Conservation (phyloP, 2,888 invertebrate genomes). For the Eristalis arbustorum region DNA sequence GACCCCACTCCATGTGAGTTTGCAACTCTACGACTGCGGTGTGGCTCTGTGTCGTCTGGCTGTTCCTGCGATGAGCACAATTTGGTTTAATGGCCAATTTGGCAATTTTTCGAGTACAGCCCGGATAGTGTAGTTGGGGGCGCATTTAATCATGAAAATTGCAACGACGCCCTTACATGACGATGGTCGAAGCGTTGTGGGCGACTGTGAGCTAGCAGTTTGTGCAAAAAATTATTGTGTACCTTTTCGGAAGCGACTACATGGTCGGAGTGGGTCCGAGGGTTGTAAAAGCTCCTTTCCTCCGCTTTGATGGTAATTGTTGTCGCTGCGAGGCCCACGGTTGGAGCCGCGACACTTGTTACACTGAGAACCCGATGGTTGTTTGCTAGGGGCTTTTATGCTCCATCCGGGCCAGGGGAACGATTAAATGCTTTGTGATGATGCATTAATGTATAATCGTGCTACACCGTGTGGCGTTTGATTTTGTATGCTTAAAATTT, state of each 20-base stretch:
- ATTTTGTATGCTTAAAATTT: constrained; percentile 56
- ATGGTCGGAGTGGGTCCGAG: not conserved
- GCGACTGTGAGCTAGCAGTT: constrained; percentile 27
- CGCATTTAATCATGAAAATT: constrained; percentile 50
- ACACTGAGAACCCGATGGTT: constrained; percentile 1
- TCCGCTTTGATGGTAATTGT: constrained; percentile 32
- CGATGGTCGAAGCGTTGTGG: not conserved
- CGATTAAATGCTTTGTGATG: constrained; percentile 45
- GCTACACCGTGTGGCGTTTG: constrained; percentile 39
- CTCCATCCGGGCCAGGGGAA: constrained; percentile 10
- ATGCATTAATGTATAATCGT: constrained; percentile 58
- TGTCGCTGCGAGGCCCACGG: constrained; percentile 5
- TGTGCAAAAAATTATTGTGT: constrained; percentile 20
- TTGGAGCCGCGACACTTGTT: not conserved
- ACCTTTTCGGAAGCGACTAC: not conserved
- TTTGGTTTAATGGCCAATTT: constrained; percentile 67
- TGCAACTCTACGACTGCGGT: not conserved
- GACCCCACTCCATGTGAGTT: not conserved
- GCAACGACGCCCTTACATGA: constrained; percentile 14
- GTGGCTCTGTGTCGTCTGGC: not conserved
- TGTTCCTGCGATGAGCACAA: constrained; percentile 45
- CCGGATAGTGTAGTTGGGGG: constrained; percentile 30
- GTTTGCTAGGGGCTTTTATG: constrained; percentile 35
- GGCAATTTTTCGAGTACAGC: constrained; percentile 38
- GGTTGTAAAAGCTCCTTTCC: constrained; percentile 4